Conservation (phyloP, 2,888 invertebrate species). For the Dasypolia templi region DNA sequence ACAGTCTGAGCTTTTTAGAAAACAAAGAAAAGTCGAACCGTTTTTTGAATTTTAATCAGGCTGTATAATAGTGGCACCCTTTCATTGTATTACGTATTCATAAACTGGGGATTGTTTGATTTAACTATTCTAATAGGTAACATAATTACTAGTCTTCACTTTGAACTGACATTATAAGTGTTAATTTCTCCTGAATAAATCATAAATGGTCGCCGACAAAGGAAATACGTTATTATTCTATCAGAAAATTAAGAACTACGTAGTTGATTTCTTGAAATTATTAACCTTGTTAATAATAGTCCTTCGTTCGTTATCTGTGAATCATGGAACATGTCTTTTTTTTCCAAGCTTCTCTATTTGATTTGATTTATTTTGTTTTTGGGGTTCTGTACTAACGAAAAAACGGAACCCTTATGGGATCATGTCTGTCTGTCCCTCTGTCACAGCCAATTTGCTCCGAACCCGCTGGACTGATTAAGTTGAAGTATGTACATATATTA, state of each 20-base stretch:
- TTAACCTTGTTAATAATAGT: background rate
- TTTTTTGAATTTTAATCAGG: constrained; percentile 41
- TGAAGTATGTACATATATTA: no score
- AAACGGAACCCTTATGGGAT: no score
- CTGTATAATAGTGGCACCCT: constrained; percentile 51
- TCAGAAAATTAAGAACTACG: constrained; percentile 4
- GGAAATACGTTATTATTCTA: constrained; percentile 37
- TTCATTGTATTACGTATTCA: constrained; percentile 56
- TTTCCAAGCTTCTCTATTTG: background rate
- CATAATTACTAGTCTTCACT: constrained; percentile 66
- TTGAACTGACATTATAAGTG: constrained; percentile 60
- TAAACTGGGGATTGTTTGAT: constrained; percentile 47
- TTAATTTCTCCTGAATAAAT: constrained; percentile 67
- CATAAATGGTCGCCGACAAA: constrained; percentile 48
- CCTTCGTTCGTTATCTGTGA: background rate
- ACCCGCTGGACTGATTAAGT: no score
- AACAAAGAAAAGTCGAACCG: constrained; percentile 34
- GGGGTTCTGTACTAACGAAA: no score
- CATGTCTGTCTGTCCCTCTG: no score
- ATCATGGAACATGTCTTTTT: no score
- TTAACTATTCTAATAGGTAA: constrained; percentile 45
- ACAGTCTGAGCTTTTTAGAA: constrained; percentile 33
- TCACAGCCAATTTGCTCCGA: no score
- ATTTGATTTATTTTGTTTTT: no score
- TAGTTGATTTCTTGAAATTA: background rate